Conservation (phyloP, 2,797 vertebrate species). For the Lithobates sylvaticus region DNA sequence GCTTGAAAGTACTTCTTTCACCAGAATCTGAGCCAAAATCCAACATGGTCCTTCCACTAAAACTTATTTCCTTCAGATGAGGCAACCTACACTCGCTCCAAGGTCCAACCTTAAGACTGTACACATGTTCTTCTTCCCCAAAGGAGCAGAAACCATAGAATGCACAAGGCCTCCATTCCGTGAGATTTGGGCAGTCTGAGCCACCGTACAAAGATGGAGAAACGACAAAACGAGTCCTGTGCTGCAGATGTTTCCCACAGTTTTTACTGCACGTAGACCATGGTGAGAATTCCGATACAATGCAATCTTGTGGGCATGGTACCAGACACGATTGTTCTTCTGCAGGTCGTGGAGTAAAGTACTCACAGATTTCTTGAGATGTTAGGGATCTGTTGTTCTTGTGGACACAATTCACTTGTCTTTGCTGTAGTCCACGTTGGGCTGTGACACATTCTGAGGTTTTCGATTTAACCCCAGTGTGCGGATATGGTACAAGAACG, state of each 20-base stretch:
- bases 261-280: slow-evolving; percentile 87
- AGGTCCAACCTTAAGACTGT: slow-evolving; percentile 89
- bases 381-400: slow-evolving; percentile 84
- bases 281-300: slow-evolving; percentile 87
- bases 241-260: slow-evolving; percentile 81
- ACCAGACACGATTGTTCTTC: slow-evolving; percentile 92
- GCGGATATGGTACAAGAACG: slow-evolving; percentile 74
- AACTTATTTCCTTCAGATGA: slow-evolving; percentile 77
- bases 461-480: slow-evolving; percentile 72
- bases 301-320: slow-evolving; percentile 92
- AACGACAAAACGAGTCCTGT: slow-evolving; percentile 84
- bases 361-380: slow-evolving; percentile 86
- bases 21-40: slow-evolving; percentile 78
- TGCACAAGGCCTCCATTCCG: slow-evolving; percentile 83
- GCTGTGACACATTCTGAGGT: slow-evolving; percentile 84
- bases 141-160: slow-evolving; percentile 75
- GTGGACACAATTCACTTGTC: slow-evolving; percentile 85
- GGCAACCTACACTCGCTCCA: slow-evolving; percentile 88
- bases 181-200: slow-evolving; percentile 86
- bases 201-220: slow-evolving; percentile 91
- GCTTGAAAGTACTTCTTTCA: slow-evolving; percentile 76
- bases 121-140: slow-evolving; percentile 82
- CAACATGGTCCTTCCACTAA: slow-evolving; percentile 76
- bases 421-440: slow-evolving; percentile 91
- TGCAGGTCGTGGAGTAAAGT: slow-evolving; percentile 85